Base-by-base conservation (phyloP, 1,140 invertebrate species). In the Tribolium castaneum region DNA sequence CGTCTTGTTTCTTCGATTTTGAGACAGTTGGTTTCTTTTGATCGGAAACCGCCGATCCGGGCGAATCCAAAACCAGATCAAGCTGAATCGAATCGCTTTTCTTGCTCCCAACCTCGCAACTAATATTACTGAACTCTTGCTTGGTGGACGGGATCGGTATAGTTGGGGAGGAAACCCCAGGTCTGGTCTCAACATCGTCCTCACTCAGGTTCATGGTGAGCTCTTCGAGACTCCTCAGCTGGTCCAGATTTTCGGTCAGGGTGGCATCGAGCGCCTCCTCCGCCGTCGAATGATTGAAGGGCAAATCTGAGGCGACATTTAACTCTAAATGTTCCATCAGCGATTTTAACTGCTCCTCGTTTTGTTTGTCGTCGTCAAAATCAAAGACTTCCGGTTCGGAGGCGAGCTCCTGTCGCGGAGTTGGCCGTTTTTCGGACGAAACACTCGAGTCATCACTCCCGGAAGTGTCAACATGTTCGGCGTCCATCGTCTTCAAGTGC, bases 101-200 rank as follows among this genome's bases (percentile, higher is more conserved):
- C 75, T 89, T 89, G 35, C 90, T 91, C 34, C 91, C 89, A 75
- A 91, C 88, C 80, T 91, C 89, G 81, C 91, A 91, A 76, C 90
- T 90, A 22, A 91, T 92, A 81, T 89, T 89, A 72, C 86, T 90
- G 5, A 92, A 86, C 59, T 91, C 89, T 39, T 87, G 14, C 88
- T 13, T 84, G 79, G 77, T 83, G n/a, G 80, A 76, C 5, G 91
- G 91, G 70, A 92, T 92, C 13, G 90, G 88, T 79, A 92, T 92
- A 6, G 89, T 90, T 30, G 91, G 90, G 0, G 91, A 91, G 75
- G 87, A 89, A 1, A 89, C 84, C 54, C 83, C 84, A 25, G 75
- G 50, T 81, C 73, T 80, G 14, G 52, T 52, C 10, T 81, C 81
- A 70, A 73, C 72, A 76, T 49, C 6, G 81, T 84, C 70, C 79